Evolutionary conservation across 2,797 vertebrate species (phyloP), one percentile per base, ranked within the genome.

Genomic region (Carduelis carduelis): DNA sequence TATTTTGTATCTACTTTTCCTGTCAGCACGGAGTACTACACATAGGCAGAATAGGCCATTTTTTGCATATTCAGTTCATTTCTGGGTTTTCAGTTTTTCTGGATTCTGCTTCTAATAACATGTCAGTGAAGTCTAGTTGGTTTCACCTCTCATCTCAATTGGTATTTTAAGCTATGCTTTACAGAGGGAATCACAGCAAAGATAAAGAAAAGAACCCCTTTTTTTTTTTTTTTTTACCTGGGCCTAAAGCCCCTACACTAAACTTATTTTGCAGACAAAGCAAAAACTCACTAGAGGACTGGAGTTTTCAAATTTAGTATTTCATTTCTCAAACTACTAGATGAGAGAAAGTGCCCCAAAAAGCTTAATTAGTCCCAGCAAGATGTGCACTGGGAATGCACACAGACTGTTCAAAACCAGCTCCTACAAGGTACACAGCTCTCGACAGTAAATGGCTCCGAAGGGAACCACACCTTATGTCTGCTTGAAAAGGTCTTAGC

Each of bases 271-370:
- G 55, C 37, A 70, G 35, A 82, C 32, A 84, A 84, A 72, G 70
- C 27, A 69, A 90, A 87, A 89, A 72, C 80, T 32, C 28, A 76
- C 50, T 53, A 30, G 80, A 82, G 8, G 12, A 61, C 47, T 55
- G 23, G 13, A 81, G 50, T 39, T 89, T 89, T 83, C 70, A 92
- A 79, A 84, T 76, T 72, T 59, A 87, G 43, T 39, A 81, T 75
- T 88, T 71, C 61, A 32, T 22, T 87, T 41, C 41, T 83, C 35
- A 53, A 50, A 60, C 19, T 68, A 74, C 37, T 37, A 53, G 19
- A 65, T 35, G 18, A 30, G 30, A 78, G 22, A 88, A 76, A 84
- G 43, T 61, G 39, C 5, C 20, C 37, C 66, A 69, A 70, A 72
- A 94, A 71, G 50, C 37, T 52, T 39, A 65, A 87, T 57, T 84